phyloP scores from a whole-genome alignment of 2,888 invertebrate genomes.

The Papilio demoleus region DNA sequence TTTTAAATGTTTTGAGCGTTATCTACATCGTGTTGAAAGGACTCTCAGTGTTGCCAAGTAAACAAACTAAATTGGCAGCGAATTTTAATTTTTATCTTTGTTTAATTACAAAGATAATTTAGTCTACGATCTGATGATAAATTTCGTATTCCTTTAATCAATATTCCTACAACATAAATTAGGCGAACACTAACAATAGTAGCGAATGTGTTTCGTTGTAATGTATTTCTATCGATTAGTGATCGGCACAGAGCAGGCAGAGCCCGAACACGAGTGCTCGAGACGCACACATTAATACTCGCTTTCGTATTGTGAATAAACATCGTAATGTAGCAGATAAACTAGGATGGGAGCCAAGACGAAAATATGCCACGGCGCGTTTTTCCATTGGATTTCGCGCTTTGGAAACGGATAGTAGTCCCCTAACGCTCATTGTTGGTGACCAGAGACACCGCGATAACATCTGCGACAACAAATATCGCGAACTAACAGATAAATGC shows the following conservation, averaged over 20 bases:
- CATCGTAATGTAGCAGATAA: conserved; percentile 84
- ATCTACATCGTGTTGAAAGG: conserved; percentile 38
- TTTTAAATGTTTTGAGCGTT: conserved; percentile 38
- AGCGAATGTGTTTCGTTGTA: conserved; percentile 8
- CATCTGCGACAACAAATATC: conserved; percentile 45
- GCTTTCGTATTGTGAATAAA: conserved; percentile 82
- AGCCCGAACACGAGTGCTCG: conserved; percentile 70
- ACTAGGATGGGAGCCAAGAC: conserved; percentile 84
- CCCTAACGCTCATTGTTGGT: conserved; percentile 69
- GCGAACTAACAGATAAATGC: conserved; percentile 44
- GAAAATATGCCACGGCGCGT: conserved; percentile 83
- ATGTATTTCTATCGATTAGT: conserved; percentile 54
- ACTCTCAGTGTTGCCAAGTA: conserved; percentile 46
- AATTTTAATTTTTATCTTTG: conserved; percentile 33
- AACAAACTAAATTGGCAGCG: conserved; percentile 49
- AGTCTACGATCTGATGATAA: conserved; percentile 18
- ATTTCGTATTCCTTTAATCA: neutral
- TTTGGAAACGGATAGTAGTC: conserved; percentile 78
- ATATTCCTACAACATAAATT: neutral
- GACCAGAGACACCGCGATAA: conserved; percentile 65
- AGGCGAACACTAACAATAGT: neutral
- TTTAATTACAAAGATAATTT: conserved; percentile 29
- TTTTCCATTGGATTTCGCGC: conserved; percentile 82
- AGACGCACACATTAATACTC: conserved; percentile 80
- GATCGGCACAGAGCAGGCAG: conserved; percentile 43